phyloP scores from a whole-genome alignment of 2,797 vertebrate species.

The Apogon talboti region DNA sequence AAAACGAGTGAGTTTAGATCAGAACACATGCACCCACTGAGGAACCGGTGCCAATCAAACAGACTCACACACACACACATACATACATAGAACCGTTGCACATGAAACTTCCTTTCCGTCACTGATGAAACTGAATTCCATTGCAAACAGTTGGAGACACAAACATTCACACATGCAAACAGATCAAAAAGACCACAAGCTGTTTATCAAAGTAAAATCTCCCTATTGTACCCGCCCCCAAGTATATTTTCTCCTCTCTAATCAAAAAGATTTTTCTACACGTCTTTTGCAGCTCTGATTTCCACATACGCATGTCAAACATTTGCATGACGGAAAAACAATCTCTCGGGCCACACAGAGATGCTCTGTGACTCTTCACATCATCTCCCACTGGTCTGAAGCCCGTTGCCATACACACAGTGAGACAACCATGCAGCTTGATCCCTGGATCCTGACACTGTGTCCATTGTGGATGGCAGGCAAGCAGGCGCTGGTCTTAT shows the following conservation, averaged over 20 bases:
- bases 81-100: slow-evolving; percentile 12
- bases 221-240: slow-evolving; percentile 22
- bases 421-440: slow-evolving; percentile 47
- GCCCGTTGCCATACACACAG: slow-evolving; percentile 41
- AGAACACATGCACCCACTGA: slow-evolving; percentile 53
- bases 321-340: slow-evolving; percentile 45
- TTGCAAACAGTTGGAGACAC: slow-evolving; percentile 23
- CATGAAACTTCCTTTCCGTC: slow-evolving; percentile 22
- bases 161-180: slow-evolving; percentile 20
- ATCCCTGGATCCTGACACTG: slow-evolving; percentile 61
- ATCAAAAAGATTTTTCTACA: slow-evolving; percentile 12
- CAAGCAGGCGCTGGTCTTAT: slow-evolving; percentile 59
- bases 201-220: slow-evolving; percentile 54
- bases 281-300: slow-evolving; percentile 22
- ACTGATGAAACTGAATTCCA: slow-evolving; percentile 55
- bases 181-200: slow-evolving; percentile 44
- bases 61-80: neutral
- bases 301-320: slow-evolving; percentile 25
- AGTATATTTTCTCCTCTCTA: slow-evolving; percentile 30
- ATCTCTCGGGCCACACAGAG: slow-evolving; percentile 36
- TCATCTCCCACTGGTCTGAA: slow-evolving; percentile 55
- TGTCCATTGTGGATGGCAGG: slow-evolving; percentile 68
- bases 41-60: slow-evolving; percentile 67
- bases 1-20: slow-evolving; percentile 63
- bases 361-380: slow-evolving; percentile 48